phyloP scores from a whole-genome alignment of 64 coral and sea anemone species.

The Dendrophyllia cribrosa region DNA sequence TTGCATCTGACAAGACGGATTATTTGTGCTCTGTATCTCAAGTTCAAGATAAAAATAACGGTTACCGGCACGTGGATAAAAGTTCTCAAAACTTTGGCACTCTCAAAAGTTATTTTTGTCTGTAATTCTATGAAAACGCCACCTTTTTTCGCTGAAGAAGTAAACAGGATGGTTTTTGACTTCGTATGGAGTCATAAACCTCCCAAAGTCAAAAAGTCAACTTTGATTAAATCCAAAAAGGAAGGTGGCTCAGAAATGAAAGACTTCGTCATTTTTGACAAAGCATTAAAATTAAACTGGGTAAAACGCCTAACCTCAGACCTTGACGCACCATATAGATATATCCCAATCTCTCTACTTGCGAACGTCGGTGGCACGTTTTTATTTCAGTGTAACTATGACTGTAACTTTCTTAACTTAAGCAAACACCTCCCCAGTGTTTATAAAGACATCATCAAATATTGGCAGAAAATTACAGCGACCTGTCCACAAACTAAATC shows the following conservation, averaged over 20 bases:
- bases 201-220: too few species aligned
- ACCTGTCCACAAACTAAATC: not conserved
- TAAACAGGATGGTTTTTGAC: not conserved
- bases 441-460: not conserved
- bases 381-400: not conserved
- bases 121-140: too few species aligned
- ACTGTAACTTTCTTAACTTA: not conserved
- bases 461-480: not conserved
- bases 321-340: not conserved
- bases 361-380: not conserved
- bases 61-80: too few species aligned
- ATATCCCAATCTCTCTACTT: not conserved
- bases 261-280: conserved; percentile 6
- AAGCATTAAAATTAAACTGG: not conserved
- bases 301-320: not conserved
- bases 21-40: too few species aligned
- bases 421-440: not conserved
- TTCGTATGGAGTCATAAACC: too few species aligned
- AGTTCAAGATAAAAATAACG: too few species aligned
- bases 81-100: too few species aligned
- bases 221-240: not conserved
- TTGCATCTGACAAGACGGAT: too few species aligned
- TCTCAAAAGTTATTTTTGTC: too few species aligned
- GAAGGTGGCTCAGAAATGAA: conserved; percentile 2
- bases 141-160: too few species aligned